These are phyloP conservation scores for Leptosomus discolor DNA, from an alignment of 2,113 vertebrate genomes.

Conservation along the genomic window DNA sequence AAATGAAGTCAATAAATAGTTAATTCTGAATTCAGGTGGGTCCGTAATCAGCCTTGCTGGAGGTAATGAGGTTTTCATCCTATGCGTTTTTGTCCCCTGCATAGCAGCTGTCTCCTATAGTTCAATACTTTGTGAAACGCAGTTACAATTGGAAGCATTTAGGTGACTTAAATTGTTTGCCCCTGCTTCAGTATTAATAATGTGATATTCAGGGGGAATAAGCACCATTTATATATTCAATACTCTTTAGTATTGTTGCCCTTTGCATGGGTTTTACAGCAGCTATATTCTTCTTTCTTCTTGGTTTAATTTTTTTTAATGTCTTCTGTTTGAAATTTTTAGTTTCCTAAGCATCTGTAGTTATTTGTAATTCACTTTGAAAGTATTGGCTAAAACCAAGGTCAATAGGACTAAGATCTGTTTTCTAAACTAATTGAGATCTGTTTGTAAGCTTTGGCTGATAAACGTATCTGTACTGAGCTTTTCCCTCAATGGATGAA, in stretches of 20 bases:
- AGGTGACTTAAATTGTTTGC: not conserved
- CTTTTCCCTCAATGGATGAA: not conserved
- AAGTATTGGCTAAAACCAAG: not conserved
- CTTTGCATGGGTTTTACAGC: not conserved
- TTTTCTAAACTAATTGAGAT: not conserved
- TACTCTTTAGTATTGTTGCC: not conserved
- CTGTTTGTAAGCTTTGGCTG: not conserved
- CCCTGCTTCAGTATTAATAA: not conserved
- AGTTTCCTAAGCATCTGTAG: not conserved
- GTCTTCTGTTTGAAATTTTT: not conserved
- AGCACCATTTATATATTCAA: not conserved
- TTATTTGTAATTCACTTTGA: not conserved
- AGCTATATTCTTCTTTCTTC: not conserved
- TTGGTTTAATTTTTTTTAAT: not conserved
- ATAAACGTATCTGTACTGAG: not conserved
- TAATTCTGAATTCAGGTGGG: constrained; percentile 10
- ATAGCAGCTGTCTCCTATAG: not conserved
- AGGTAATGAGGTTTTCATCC: constrained; percentile 14
- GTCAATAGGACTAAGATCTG: not conserved
- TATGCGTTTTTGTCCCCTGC: not conserved
- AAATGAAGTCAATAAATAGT: not conserved
- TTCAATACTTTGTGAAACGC: not conserved
- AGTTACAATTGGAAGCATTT: not conserved
- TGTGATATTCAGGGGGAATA: not conserved
- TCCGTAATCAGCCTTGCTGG: not conserved